Base-by-base conservation (phyloP, 2,113 vertebrate species). In the Vulpes ferrilata region DNA sequence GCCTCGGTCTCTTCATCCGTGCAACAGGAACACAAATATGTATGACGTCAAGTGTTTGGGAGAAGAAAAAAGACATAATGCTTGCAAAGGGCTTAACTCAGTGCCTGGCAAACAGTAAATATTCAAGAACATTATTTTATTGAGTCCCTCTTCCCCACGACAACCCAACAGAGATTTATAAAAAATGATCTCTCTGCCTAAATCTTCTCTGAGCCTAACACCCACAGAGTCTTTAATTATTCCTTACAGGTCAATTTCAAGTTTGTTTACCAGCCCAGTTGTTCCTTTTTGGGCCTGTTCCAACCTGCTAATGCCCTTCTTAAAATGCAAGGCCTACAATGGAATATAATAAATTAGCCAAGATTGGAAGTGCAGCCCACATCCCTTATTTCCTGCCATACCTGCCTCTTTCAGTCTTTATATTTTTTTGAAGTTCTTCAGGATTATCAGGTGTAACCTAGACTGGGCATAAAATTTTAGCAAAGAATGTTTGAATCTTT, bases 181-280 rank as follows among this genome's bases (percentile, higher is more conserved):
- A 71, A 92, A 83, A 88, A 86, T 38, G n/a, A 74, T 96, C 53
- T 67, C 62, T 76, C 85, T 95, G 78, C 79, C 60, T 59, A 48
- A 67, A 69, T 48, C 83, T 97, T 95, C 92, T 64, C 95, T 76
- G 57, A 94, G 93, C 92, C 90, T 90, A 95, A 95, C 60, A 96
- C 69, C 88, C 95, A 90, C 88, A 25, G 69, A 97, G 94, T 83
- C 83, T 94, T 96, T 97, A 91, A 97, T 97, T 97, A 97, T 97
- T 98, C 96, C 94, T 98, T 95, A 88, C 83, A 94, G 96, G 95
- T 98, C 96, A 97, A 97, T 94, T 96, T 95, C 96, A 97, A 94
- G 96, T 97, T 96, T 98, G 96, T 97, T 97, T 97, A 97, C 94
- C 94, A 96, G 88, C 74, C 94, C 84, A 71, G 80, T 94, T 96